These are phyloP conservation scores for Aleiodes leptofemur DNA, from an alignment of 2,888 invertebrate genomes.

Conservation along the genomic window DNA sequence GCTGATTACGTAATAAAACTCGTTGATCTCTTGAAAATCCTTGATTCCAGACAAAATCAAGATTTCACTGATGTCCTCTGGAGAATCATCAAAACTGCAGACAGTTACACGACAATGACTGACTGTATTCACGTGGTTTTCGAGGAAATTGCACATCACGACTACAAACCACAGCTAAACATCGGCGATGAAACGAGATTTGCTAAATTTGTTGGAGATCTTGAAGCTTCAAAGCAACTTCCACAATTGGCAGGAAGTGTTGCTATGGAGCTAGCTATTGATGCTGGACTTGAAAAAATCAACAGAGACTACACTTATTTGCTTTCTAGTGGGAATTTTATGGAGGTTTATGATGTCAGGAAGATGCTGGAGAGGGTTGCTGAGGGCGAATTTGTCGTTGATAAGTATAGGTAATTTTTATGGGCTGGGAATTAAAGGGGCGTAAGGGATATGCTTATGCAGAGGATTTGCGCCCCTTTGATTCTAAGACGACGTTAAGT, in stretches of 20 bases:
- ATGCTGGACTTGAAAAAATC: constrained; percentile 68
- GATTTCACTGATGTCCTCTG: constrained; percentile 66
- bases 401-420: constrained; percentile 53
- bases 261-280: constrained; percentile 65
- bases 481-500: no score
- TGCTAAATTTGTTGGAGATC: constrained; percentile 56
- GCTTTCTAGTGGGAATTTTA: constrained; percentile 60
- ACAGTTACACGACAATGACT: constrained; percentile 57
- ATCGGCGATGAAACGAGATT: constrained; percentile 60
- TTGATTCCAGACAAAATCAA: constrained; percentile 57
- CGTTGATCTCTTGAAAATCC: constrained; percentile 52
- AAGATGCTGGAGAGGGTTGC: constrained; percentile 56
- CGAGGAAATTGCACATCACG: constrained; percentile 55
- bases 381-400: constrained; percentile 58
- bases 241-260: constrained; percentile 62
- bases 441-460: no score
- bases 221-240: constrained; percentile 50
- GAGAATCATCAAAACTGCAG: constrained; percentile 54
- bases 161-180: constrained; percentile 58
- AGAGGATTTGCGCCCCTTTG: no score
- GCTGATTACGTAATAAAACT: constrained; percentile 55
- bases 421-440: no score
- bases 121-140: constrained; percentile 60
- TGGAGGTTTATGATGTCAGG: constrained; percentile 58
- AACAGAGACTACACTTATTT: constrained; percentile 65